phyloP scores from a whole-genome alignment of 2,888 invertebrate genomes.

The Ecdyonurus torrentis region DNA sequence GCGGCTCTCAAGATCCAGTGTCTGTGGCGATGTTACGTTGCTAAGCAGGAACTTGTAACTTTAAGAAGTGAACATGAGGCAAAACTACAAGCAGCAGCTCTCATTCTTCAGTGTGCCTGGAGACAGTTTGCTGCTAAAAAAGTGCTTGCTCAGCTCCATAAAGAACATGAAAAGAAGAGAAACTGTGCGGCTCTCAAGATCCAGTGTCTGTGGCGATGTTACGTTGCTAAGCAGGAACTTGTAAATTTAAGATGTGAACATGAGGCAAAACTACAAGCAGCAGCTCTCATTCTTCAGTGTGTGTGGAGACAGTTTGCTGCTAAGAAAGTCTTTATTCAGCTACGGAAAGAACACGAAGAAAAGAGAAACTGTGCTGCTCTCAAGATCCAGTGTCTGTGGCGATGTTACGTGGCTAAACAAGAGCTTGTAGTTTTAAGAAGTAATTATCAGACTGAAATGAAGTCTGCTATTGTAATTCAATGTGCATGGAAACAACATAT shows the following conservation, averaged over 20 bases:
- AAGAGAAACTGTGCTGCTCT: background rate
- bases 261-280: background rate
- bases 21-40: background rate
- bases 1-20: background rate
- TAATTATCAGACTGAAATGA: no score
- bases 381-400: background rate
- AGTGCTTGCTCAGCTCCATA: background rate
- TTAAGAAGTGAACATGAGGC: background rate
- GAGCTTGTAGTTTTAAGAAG: no score
- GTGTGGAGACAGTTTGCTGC: background rate
- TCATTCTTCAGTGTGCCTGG: background rate
- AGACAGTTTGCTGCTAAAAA: background rate
- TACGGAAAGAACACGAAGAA: background rate
- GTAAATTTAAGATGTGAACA: background rate
- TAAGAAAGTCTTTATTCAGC: background rate
- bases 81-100: background rate
- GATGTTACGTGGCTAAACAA: background rate
- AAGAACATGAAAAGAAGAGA: conserved; percentile 15
- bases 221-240: background rate
- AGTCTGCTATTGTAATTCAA: background rate
- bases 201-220: conserved; percentile 37
- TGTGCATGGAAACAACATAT: background rate
- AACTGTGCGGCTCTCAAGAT: conserved; percentile 38
- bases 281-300: background rate
- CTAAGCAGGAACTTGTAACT: background rate